A percentile compares a stretch with the other conserved stretches of the same genome.
Evolutionary conservation across 2,888 invertebrate species (phyloP).

Genomic region (Timandra comae): DNA sequence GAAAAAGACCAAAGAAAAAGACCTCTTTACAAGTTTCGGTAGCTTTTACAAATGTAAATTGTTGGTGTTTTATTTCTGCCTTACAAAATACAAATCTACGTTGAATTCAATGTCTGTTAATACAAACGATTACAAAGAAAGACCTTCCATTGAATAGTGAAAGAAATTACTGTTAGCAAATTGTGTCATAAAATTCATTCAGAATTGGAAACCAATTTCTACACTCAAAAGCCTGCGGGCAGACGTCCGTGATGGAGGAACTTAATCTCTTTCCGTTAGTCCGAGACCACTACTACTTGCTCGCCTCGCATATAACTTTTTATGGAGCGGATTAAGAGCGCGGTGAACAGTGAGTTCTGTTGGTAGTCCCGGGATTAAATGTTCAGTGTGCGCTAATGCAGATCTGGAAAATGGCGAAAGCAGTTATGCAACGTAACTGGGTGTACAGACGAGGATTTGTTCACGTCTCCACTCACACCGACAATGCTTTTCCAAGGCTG

Average conservation of each 20-base stretch:
- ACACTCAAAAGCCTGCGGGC: slow-evolving; percentile 34
- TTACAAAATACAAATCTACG: too few species aligned
- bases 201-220: slow-evolving; percentile 40
- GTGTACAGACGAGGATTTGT: slow-evolving; percentile 3
- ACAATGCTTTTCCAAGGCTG: slow-evolving; percentile 29
- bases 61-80: too few species aligned
- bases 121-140: too few species aligned
- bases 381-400: slow-evolving; percentile 30
- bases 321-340: slow-evolving; percentile 9
- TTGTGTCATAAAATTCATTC: slow-evolving; percentile 26
- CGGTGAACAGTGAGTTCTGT: slow-evolving; percentile 16
- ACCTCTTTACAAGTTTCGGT: too few species aligned
- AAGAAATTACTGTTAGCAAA: slow-evolving; percentile 20
- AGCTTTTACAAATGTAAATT: too few species aligned
- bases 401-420: slow-evolving; percentile 23
- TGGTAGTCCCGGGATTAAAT: slow-evolving; percentile 29
- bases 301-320: slow-evolving; percentile 12
- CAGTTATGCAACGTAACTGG: slow-evolving; percentile 27
- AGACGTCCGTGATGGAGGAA: slow-evolving; percentile 27
- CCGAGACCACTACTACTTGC: slow-evolving; percentile 24
- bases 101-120: too few species aligned
- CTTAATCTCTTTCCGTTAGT: slow-evolving; percentile 37
- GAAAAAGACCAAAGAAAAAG: too few species aligned
- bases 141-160: slow-evolving; percentile 6
- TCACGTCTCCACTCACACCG: slow-evolving; percentile 13